Base-by-base conservation (phyloP, 2,888 invertebrate species). In the Sipha maydis region DNA sequence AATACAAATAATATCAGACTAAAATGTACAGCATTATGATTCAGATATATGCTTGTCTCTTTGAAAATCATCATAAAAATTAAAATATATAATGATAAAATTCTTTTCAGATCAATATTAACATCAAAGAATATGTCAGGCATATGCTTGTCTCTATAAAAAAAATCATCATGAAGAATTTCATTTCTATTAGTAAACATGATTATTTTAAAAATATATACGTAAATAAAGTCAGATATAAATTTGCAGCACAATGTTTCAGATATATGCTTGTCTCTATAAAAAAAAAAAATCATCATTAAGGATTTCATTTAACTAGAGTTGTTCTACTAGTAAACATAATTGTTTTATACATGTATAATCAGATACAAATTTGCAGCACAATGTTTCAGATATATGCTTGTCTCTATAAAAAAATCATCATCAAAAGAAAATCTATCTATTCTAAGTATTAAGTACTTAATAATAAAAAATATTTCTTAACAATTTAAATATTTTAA, bases 191-290 rank as follows among this genome's bases (percentile, higher is more conserved):
- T 25, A 61, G 8, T 3, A 61, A 7, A 7, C 7, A 7, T 61
- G 25, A 61, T 38, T 38, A 75, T 28, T 14, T 14, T 48, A 0
- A 41, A 77, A 41, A 41, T 1, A 34, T 28, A 67, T 56, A 34
- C n/a, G n/a, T n/a, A n/a, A n/a, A n/a, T n/a, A n/a, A 14, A n/a
- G 34, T 83, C 83, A 75, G 83, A 82, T 82, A 7, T 11, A 56
- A n/a, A 5, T 56, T 75, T 28, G 3, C 83, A 75, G n/a, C 84
- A 84, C 0, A 28, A 28, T 41, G 11, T 61, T 14, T 85, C 85
- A 85, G 85, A 77, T 17, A 85, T 85, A 85, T 85, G 85, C 76
- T 85, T 85, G 85, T 85, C 85, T 77, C 28, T 67, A 38, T 77
- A 14, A 3, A 67, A 56, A 56, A 61, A 25, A 38, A 38, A 48